Evolutionary conservation across 2,797 vertebrate genomes (phyloP).

Genomic region (Esox masquinongy): DNA sequence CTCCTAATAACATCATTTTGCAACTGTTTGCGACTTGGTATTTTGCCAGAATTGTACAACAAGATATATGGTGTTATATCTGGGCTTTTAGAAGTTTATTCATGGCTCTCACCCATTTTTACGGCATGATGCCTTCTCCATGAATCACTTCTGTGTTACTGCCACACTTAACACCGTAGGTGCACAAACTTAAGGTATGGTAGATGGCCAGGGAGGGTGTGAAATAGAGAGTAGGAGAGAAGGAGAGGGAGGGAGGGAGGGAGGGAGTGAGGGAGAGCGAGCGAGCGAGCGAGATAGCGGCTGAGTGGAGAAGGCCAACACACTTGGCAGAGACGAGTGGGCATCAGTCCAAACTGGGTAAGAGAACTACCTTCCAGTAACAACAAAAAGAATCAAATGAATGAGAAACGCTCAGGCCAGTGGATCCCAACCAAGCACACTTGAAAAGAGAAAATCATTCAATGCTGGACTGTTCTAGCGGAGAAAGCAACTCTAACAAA

Average conservation of each 20-base stretch:
- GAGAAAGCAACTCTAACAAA: background rate
- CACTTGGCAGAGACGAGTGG: constrained; percentile 42
- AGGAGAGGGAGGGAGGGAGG: background rate
- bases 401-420: constrained; percentile 48
- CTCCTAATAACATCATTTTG: background rate
- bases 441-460: constrained; percentile 40
- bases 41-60: background rate
- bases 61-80: constrained; percentile 3
- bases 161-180: background rate
- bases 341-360: constrained; percentile 46
- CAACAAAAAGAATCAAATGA: constrained; percentile 53
- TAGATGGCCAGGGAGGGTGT: background rate
- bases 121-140: background rate
- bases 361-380: constrained; percentile 49
- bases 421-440: constrained; percentile 31
- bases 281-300: constrained; percentile 11
- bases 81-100: background rate
- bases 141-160: background rate
- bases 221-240: background rate
- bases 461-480: constrained; percentile 35
- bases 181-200: background rate
- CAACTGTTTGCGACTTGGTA: background rate
- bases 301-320: constrained; percentile 33
- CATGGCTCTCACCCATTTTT: background rate
- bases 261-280: background rate